Evolutionary conservation across 2,113 vertebrate species (phyloP), one percentile per base, ranked within the genome.

Genomic region (Festucalex cinctus): DNA sequence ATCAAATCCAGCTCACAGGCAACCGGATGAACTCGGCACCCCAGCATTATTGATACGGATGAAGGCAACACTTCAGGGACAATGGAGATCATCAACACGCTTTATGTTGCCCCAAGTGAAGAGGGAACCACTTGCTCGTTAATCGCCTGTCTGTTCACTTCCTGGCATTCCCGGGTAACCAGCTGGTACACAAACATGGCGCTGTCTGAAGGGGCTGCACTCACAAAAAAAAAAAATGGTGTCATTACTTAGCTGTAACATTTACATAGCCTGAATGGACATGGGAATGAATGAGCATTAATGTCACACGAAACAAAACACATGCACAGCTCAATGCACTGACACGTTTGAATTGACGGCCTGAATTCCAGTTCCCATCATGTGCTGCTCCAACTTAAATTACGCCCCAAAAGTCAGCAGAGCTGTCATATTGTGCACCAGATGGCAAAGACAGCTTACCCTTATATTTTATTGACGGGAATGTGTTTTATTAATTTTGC

Each of bases 401-500:
- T 66, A 69, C 36, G 59, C 73, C 66, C 65, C 20, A 63, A 71
- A 70, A 68, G 79, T 63, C 66, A 71, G 65, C 74, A 51, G 65
- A 77, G 77, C 73, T 81, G 71, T 79, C 68, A 36, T 46, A 69
- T 77, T 68, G 68, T 69, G 74, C 74, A 81, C 75, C 89, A 90
- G 89, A 90, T 90, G 89, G 86, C 83, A 75, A 71, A 75, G 78
- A 62, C 84, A 81, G 80, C 77, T 76, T 77, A 71, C 83, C 76
- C 81, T 78, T 85, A 81, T 85, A 73, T 88, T 86, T 84, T 88
- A 88, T 88, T 88, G 82, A 90, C 75, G 71, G 44, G 73, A 86
- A 79, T 86, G 85, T 88, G 84, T 86, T 89, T 89, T 83, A 86
- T 87, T 89, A 56, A 85, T 86, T 83, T 78, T 26, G 62, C 71